Percentiles rank a stretch among this genome's conserved stretches.
Conservation (phyloP, 1,140 invertebrate genomes). For the Listronotus oregonensis region DNA sequence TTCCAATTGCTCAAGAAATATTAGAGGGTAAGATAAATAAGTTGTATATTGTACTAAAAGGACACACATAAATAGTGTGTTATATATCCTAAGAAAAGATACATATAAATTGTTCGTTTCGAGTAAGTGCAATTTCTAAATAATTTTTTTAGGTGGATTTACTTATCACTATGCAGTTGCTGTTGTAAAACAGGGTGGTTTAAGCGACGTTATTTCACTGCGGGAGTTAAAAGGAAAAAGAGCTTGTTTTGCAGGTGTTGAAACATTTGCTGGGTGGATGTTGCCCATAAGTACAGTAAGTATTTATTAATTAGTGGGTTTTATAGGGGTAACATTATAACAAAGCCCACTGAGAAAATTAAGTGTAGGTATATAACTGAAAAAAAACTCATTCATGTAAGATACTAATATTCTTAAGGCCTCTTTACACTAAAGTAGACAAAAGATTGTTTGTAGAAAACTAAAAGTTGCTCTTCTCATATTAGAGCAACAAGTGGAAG, state of each 20-base stretch:
- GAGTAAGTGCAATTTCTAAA: neutral
- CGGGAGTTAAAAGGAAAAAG: constrained; percentile 73
- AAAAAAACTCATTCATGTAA: too few relatives aligned
- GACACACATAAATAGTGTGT: neutral
- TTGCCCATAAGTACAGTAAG: constrained; percentile 82
- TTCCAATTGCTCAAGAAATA: constrained; percentile 85
- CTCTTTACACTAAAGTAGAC: too few relatives aligned
- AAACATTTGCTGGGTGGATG: constrained; percentile 90
- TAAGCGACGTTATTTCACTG: constrained; percentile 68
- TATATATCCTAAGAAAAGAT: neutral
- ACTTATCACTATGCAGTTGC: constrained; percentile 83
- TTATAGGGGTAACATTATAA: too few relatives aligned
- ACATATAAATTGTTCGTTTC: neutral
- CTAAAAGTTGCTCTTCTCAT: too few relatives aligned
- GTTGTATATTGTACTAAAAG: too few relatives aligned
- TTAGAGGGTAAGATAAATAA: constrained; percentile 55
- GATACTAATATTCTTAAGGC: too few relatives aligned
- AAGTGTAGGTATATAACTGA: too few relatives aligned
- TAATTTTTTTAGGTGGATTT: constrained; percentile 52
- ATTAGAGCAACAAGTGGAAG: too few relatives aligned
- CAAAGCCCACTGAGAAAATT: too few relatives aligned
- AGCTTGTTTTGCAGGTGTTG: constrained; percentile 91
- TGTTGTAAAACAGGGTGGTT: constrained; percentile 73
- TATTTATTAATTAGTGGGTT: constrained; percentile 21
- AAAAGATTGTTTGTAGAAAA: too few relatives aligned